These are phyloP conservation scores for Ectropis grisescens DNA, from an alignment of 1,140 invertebrate species.

Conservation along the genomic window DNA sequence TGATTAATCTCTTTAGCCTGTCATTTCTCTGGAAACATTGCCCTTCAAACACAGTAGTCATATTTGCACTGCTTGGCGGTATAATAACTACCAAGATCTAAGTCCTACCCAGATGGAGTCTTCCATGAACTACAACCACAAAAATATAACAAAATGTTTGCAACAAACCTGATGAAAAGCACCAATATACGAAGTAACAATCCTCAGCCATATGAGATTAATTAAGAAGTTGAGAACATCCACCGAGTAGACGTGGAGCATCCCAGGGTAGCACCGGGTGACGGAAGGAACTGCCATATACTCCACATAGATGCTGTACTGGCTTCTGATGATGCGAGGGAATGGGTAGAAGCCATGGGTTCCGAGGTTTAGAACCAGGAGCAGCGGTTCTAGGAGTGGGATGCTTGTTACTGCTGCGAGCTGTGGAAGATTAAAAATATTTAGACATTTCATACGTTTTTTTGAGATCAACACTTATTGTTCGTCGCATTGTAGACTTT, in stretches of 20 bases:
- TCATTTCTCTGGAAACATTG: no score
- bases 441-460: no score
- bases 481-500: no score
- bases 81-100: no score
- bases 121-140: no score
- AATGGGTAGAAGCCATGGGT: slow-evolving; percentile 46
- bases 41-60: no score
- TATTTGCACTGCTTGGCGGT: no score
- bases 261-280: slow-evolving; percentile 33
- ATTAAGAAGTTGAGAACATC: slow-evolving; percentile 36
- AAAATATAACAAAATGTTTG: no score
- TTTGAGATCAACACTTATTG: no score
- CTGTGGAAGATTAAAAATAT: slow-evolving; percentile 18
- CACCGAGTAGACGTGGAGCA: slow-evolving; percentile 33
- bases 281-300: slow-evolving; percentile 14
- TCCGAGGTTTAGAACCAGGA: slow-evolving; percentile 34
- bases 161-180: slow-evolving; percentile 40
- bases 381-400: slow-evolving; percentile 28
- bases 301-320: slow-evolving; percentile 20
- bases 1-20: no score
- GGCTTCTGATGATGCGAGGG: slow-evolving; percentile 24
- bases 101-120: no score
- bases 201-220: slow-evolving; percentile 41
- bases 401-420: slow-evolving; percentile 19
- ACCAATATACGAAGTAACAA: slow-evolving; percentile 28